Evolutionary conservation across 2,113 vertebrate species (phyloP).

Genomic region (Lepisosteus osseus): DNA sequence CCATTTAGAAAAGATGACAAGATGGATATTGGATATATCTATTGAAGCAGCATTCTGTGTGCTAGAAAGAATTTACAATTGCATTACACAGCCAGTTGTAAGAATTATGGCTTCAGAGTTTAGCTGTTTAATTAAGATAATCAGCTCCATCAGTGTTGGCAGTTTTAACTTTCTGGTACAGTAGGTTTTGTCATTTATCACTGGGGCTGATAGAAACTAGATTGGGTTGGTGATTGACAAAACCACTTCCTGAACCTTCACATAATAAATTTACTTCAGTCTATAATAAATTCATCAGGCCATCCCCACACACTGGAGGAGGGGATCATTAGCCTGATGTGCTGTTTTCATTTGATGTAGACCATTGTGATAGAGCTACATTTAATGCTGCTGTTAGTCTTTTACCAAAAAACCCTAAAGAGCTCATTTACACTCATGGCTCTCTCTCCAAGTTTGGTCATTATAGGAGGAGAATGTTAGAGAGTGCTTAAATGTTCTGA

Average conservation of each 20-base stretch:
- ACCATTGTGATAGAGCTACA: neutral
- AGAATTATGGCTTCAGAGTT: slow-evolving; percentile 48
- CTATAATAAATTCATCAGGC: slow-evolving; percentile 3
- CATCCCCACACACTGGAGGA: neutral
- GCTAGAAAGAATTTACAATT: no score
- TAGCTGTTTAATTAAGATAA: slow-evolving; percentile 63
- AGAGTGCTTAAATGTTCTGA: no score
- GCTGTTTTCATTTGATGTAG: neutral
- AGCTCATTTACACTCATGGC: no score
- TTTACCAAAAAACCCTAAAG: neutral
- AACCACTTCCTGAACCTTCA: slow-evolving; percentile 37
- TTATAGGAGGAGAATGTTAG: no score
- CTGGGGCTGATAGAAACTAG: slow-evolving; percentile 43
- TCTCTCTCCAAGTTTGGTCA: no score
- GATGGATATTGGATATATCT: neutral
- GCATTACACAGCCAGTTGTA: slow-evolving; percentile 46
- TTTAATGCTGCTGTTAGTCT: neutral
- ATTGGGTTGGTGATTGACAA: slow-evolving; percentile 49
- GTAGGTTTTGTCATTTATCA: slow-evolving; percentile 55
- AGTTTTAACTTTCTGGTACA: slow-evolving; percentile 52
- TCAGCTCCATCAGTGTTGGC: slow-evolving; percentile 54
- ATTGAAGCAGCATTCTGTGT: neutral
- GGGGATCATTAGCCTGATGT: slow-evolving; percentile 8
- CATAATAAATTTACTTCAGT: slow-evolving; percentile 24
- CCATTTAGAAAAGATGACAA: neutral